These are phyloP conservation scores for Catharus ustulatus DNA, from an alignment of 2,797 vertebrate genomes.

Conservation along the genomic window DNA sequence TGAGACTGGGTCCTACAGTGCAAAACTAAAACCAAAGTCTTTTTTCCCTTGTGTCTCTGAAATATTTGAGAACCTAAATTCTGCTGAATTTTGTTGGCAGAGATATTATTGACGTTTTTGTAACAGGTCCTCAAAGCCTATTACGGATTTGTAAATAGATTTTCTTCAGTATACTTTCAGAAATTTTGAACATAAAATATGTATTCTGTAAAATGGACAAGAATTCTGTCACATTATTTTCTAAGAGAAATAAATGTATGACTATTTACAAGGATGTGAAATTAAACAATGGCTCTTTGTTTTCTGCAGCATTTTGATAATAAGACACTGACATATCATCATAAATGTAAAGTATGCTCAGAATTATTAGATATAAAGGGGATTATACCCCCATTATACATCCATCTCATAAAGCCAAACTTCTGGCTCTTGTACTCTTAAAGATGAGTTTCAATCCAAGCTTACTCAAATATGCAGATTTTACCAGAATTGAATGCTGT, in stretches of 20 bases:
- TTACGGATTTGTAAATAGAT: not conserved
- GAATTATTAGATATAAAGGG: not conserved
- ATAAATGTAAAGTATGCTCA: not conserved
- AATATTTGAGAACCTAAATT: not conserved
- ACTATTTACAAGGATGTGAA: not conserved
- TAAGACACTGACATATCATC: not conserved
- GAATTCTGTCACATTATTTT: not conserved
- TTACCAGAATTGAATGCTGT: not conserved
- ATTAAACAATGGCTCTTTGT: not conserved
- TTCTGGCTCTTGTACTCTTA: fast-evolving
- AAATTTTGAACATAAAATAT: not conserved
- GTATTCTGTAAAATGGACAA: not conserved
- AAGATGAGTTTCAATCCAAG: not conserved
- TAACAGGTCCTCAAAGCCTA: not conserved
- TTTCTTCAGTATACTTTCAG: not conserved
- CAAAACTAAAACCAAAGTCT: not conserved
- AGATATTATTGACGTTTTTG: not conserved
- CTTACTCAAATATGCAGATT: not conserved
- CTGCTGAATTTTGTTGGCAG: not conserved
- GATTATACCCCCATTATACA: fast-evolving
- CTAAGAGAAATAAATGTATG: not conserved
- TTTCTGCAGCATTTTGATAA: not conserved
- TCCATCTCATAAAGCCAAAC: not conserved
- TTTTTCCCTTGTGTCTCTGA: not conserved
- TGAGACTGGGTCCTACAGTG: not conserved